Conservation (phyloP, 1,140 invertebrate genomes). For the Drosophila chauvacae region DNA sequence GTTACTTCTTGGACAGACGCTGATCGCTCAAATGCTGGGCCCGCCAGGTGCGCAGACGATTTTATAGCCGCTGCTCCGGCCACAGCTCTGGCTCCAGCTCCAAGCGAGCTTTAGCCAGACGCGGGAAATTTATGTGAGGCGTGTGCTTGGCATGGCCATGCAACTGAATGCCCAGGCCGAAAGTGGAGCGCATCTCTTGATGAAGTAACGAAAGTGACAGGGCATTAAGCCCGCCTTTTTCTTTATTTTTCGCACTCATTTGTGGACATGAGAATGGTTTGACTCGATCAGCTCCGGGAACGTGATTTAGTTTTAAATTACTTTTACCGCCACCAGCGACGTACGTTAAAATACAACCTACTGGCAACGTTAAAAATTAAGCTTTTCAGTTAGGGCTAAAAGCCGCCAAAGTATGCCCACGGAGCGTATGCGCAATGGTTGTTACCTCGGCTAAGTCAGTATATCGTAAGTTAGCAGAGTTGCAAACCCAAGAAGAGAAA, state of each 20-base stretch:
- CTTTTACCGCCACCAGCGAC: conserved; percentile 40
- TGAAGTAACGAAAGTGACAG: conserved; percentile 77
- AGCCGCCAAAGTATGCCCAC: conserved; percentile 12
- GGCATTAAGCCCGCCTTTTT: conserved; percentile 20
- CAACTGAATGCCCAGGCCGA: conserved; percentile 29
- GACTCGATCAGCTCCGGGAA: conserved; percentile 44
- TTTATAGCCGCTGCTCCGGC: conserved; percentile 59
- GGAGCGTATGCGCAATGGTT: conserved; percentile 51
- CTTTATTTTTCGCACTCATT: conserved; percentile 40
- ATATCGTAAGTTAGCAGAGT: neutral
- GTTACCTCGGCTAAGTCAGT: conserved; percentile 6
- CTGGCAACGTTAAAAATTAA: conserved; percentile 44
- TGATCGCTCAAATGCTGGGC: conserved; percentile 74
- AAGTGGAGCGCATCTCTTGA: conserved; percentile 75
- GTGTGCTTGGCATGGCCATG: conserved; percentile 61
- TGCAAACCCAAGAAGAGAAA: neutral
- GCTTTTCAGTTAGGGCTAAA: conserved; percentile 9
- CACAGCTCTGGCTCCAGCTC: conserved; percentile 24
- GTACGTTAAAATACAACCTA: conserved; percentile 11
- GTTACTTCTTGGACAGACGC: conserved; percentile 47
- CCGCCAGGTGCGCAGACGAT: conserved; percentile 59
- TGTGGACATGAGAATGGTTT: conserved; percentile 64
- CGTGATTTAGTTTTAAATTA: conserved; percentile 76
- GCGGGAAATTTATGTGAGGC: conserved; percentile 71
- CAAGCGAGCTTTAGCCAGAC: conserved; percentile 35